Evolutionary conservation across 2,113 vertebrate species (phyloP), one percentile per base, ranked within the genome.

Genomic region (Dipodomys ordii): DNA sequence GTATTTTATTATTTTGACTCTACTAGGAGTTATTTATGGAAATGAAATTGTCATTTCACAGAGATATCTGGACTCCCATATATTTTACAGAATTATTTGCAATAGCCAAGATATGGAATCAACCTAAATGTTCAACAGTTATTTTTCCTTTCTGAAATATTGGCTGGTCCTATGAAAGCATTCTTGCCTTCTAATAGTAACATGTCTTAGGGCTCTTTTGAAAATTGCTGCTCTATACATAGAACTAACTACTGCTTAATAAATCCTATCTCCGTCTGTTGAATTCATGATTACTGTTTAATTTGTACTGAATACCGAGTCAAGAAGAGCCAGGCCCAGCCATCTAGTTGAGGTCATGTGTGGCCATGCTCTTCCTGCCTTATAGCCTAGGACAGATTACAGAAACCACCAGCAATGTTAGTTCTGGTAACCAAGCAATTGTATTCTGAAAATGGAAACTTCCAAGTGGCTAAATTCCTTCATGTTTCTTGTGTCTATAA

Each of bases 121-220:
- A 62, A 62, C 60, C 60, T 62, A 62, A 28, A 30, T 15, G 67
- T 84, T 30, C 49, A 86, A 73, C 53, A 62, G 32, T 73, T 23
- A 76, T 28, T 35, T 76, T 95, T 18, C 1, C 30, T 69, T 91
- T 62, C 44, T 46, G 32, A 73, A 88, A 84, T 84, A 73, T 60
- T 65, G 65, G 35, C 62, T 76, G n/a, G 78, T 72, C 72, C 46
- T 88, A 35, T 67, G 60, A 73, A 74, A 68, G 9, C 28, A 49
- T 89, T 62, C 30, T 67, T 88, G 44, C 28, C 20, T 88, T 92
- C 68, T 92, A 49, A 64, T 11, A 85, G 68, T 53, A 88, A 79
- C 46, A 46, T 53, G 20, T 69, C 62, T 94, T 23, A 62, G 30
- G 67, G 1, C 83, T 57, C 28, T 72, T 85, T 81, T 95, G 68